Evolutionary conservation across 2,888 invertebrate species (phyloP), one percentile per base, ranked within the genome.

Genomic region (Cosmopolites sordidus): DNA sequence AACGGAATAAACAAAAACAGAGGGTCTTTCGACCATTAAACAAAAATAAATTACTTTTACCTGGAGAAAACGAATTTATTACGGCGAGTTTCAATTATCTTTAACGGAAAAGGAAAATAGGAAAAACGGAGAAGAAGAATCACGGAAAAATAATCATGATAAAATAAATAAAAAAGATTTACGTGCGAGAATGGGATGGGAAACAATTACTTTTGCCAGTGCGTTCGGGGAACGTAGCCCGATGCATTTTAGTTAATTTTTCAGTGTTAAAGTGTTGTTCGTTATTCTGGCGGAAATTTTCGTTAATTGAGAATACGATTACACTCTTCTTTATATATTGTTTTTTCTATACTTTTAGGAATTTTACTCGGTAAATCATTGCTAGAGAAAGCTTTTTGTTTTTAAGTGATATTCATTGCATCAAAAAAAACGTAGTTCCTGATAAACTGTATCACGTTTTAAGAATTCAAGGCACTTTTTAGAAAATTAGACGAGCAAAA

Each of bases 1-100:
- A 41, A 43, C 47, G 33, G 48, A 51, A 55, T 55, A 55, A 47
- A 55, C 55, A 55, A 55, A 54, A 55, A 55, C 54, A 51, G 55
- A 55, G 55, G 55, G 55, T 51, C 44, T 40, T n/a, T n/a, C 51
- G 45, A 48, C 51, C 56, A 56, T 56, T 56, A 56, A 56, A 48
- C 48, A 51, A 56, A 56, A 56, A 56, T 56, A 56, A 56, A 56
- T 56, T 56, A 56, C 56, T 44, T 56, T 56, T 56, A 56, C 56
- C 56, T 56, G 52, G 49, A 56, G 49, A 56, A 56, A 56, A 56
- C 56, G 56, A 56, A 56, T 56, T 56, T 56, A 56, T 56, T 56
- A 56, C 52, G 43, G 43, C 39, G 52, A 44, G 49, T 56, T 56
- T 56, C 56, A 56, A 56, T 56, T 56, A 56, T 52, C 56, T 56